Conservation (phyloP, 2,797 vertebrate species). For the Apodemus agrarius region DNA sequence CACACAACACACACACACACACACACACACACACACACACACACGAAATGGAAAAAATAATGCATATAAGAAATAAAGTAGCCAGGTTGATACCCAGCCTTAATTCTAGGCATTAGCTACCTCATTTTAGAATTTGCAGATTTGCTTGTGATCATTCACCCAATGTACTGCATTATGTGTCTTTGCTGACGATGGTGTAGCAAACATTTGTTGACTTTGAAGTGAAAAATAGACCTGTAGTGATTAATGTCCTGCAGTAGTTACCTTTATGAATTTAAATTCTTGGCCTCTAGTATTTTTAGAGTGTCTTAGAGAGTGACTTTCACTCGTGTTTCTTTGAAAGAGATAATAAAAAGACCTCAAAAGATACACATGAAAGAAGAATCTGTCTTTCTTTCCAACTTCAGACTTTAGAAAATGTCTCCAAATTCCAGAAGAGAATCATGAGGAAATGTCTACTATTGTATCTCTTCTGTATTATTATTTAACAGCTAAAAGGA, state of each 20-base stretch:
- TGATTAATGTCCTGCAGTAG: slow-evolving; percentile 8
- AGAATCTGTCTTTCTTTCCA: slow-evolving; percentile 9
- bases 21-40: not conserved
- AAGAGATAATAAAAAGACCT: not conserved
- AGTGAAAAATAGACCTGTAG: not conserved
- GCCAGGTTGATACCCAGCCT: not conserved
- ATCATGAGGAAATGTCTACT: slow-evolving; percentile 12
- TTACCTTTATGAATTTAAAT: slow-evolving; percentile 51
- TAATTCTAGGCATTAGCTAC: not conserved
- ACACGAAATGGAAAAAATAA: not conserved
- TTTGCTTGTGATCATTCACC: not conserved
- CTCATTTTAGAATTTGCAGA: not conserved
- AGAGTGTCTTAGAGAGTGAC: not conserved
- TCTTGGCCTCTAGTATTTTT: not conserved
- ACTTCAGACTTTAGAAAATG: slow-evolving; percentile 23
- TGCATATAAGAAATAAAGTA: not conserved
- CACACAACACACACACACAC: no score
- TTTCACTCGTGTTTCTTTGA: slow-evolving; percentile 51
- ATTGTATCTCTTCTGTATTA: not conserved
- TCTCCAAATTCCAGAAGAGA: slow-evolving; percentile 34
- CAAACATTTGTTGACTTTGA: slow-evolving; percentile 35
- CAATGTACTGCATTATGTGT: not conserved
- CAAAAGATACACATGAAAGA: slow-evolving; percentile 43
- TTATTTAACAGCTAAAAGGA: slow-evolving; percentile 24
- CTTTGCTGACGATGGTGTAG: not conserved